Conservation (phyloP, 2,797 vertebrate genomes). For the Sebastes aleutianus region DNA sequence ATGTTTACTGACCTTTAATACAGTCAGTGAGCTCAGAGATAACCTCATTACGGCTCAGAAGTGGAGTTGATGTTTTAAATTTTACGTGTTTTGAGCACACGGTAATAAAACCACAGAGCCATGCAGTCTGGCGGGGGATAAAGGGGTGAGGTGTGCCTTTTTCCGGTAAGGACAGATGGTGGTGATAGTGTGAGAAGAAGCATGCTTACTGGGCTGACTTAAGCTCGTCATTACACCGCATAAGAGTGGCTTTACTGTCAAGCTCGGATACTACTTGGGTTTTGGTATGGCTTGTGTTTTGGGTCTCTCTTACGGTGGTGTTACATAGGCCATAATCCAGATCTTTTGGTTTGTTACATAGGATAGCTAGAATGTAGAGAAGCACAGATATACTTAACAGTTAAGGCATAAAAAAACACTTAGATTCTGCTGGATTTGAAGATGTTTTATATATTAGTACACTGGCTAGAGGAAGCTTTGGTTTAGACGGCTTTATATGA, state of each 20-base stretch:
- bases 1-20: constrained; percentile 42
- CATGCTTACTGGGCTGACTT: constrained; percentile 74
- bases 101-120: constrained; percentile 45
- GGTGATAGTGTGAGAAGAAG: constrained; percentile 80
- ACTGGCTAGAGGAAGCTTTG: constrained; percentile 84
- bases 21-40: constrained; percentile 3
- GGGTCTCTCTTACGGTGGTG: constrained; percentile 48
- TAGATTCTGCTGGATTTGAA: constrained; percentile 86
- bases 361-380: constrained; percentile 82
- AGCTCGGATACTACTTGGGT: constrained; percentile 28
- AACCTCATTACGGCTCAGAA: constrained; percentile 32
- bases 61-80: constrained; percentile 36
- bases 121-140: constrained; percentile 45
- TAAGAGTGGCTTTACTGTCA: constrained; percentile 51
- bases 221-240: constrained; percentile 33
- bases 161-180: constrained; percentile 83
- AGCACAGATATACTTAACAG: constrained; percentile 79
- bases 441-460: constrained; percentile 83
- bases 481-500: constrained; percentile 86
- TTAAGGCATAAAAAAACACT: constrained; percentile 77
- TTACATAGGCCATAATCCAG: constrained; percentile 54
- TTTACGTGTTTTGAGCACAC: constrained; percentile 45
- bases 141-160: constrained; percentile 90
- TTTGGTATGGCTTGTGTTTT: constrained; percentile 48
- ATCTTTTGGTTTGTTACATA: constrained; percentile 62